Evolutionary conservation across 2,888 invertebrate species (phyloP).

Genomic region (Drosophila percnosoma): DNA sequence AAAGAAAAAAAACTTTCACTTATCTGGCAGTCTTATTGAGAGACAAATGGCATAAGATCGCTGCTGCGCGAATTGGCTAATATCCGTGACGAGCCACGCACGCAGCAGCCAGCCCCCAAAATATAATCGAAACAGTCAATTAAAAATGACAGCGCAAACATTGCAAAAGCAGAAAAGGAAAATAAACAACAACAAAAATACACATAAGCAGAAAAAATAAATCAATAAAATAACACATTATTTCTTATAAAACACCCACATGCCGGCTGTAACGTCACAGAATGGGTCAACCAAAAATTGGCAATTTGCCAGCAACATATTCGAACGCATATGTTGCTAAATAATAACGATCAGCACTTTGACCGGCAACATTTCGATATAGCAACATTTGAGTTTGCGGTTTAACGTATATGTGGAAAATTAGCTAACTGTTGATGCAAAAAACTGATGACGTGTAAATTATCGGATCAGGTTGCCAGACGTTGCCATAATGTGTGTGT

Average conservation of each 20-base stretch:
- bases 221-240: slow-evolving; percentile 25
- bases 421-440: slow-evolving; percentile 22
- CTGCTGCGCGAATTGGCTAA: slow-evolving; percentile 60
- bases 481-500: slow-evolving; percentile 14
- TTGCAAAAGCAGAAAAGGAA: slow-evolving; percentile 46
- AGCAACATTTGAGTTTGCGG: slow-evolving; percentile 25
- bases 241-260: slow-evolving; percentile 44
- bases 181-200: slow-evolving; percentile 12
- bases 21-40: slow-evolving; percentile 39
- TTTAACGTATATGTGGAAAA: slow-evolving; percentile 8
- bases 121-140: slow-evolving; percentile 57
- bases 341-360: slow-evolving; percentile 24
- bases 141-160: slow-evolving; percentile 50
- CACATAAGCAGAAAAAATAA: not conserved
- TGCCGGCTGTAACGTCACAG: slow-evolving; percentile 53
- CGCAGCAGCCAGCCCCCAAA: slow-evolving; percentile 30
- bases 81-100: slow-evolving; percentile 62
- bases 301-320: slow-evolving; percentile 41
- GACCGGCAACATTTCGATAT: slow-evolving; percentile 18
- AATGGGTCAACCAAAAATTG: slow-evolving; percentile 34
- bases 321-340: slow-evolving; percentile 11
- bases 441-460: slow-evolving; percentile 16
- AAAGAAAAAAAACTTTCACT: slow-evolving; percentile 56
- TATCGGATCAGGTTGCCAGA: slow-evolving; percentile 33
- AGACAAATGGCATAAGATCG: slow-evolving; percentile 62